Evolutionary conservation across 1,140 invertebrate genomes (phyloP).

Genomic region (Sarcophaga peregrina): DNA sequence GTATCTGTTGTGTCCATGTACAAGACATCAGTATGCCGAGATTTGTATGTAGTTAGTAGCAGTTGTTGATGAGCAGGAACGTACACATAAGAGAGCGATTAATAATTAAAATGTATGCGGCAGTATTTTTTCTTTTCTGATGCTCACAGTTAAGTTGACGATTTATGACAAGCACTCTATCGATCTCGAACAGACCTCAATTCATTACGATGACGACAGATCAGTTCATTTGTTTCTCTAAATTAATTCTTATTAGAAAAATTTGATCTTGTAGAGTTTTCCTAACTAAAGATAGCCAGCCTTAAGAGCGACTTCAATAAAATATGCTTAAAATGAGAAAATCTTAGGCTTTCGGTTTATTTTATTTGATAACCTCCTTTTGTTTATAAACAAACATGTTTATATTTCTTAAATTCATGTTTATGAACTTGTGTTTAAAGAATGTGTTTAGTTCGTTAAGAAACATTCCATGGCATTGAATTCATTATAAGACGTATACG

Average conservation of each 20-base stretch:
- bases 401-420: background rate
- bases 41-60: slow-evolving; percentile 4
- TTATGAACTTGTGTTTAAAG: background rate
- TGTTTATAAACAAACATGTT: background rate
- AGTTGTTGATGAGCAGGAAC: background rate
- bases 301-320: background rate
- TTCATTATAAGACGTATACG: background rate
- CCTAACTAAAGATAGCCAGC: background rate
- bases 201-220: slow-evolving; percentile 8
- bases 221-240: background rate
- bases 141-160: slow-evolving; percentile 1
- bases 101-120: background rate
- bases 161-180: background rate
- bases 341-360: background rate
- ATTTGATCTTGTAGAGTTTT: background rate
- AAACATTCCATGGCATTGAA: too few species aligned
- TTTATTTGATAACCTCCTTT: background rate
- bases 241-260: background rate
- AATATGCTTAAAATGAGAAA: slow-evolving; percentile 5
- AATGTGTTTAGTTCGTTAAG: background rate
- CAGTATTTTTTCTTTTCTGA: background rate
- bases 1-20: background rate
- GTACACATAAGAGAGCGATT: background rate
- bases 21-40: background rate
- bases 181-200: background rate